These are phyloP conservation scores for Xerus rutilus DNA, from an alignment of 2,797 vertebrate genomes.

Conservation along the genomic window DNA sequence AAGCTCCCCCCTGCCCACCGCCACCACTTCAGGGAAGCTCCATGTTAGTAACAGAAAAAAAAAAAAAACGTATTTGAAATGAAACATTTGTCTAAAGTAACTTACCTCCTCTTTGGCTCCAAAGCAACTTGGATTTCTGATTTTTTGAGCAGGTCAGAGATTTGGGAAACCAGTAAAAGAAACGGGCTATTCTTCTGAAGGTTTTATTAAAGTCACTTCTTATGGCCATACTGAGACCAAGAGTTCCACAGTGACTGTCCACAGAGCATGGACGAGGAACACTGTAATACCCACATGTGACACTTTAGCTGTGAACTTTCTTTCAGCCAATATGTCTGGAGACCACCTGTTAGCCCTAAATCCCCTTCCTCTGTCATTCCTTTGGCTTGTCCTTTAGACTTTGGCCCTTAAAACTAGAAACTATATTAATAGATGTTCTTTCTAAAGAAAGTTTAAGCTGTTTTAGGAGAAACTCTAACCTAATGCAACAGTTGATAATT, in stretches of 20 bases:
- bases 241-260: conserved; percentile 57
- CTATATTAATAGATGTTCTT: conserved; percentile 86
- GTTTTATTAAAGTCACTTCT: conserved; percentile 87
- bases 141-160: conserved; percentile 83
- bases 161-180: conserved; percentile 88
- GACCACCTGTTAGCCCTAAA: conserved; percentile 88
- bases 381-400: conserved; percentile 82
- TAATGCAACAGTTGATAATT: conserved; percentile 68
- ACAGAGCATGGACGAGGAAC: conserved; percentile 9
- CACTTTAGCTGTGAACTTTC: conserved; percentile 81
- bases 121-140: conserved; percentile 85
- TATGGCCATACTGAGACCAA: conserved; percentile 82
- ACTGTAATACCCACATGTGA: conserved; percentile 63
- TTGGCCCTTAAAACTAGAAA: conserved; percentile 80
- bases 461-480: conserved; percentile 68
- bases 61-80: neutral
- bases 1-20: neutral
- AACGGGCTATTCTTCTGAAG: conserved; percentile 85
- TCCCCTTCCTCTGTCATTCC: conserved; percentile 84
- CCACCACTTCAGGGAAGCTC: neutral
- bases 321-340: conserved; percentile 83
- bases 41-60: neutral
- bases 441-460: conserved; percentile 83
- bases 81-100: conserved; percentile 55
- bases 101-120: conserved; percentile 85